Evolutionary conservation across 2,888 invertebrate species (phyloP).

Genomic region (Drosophila demipolita): DNA sequence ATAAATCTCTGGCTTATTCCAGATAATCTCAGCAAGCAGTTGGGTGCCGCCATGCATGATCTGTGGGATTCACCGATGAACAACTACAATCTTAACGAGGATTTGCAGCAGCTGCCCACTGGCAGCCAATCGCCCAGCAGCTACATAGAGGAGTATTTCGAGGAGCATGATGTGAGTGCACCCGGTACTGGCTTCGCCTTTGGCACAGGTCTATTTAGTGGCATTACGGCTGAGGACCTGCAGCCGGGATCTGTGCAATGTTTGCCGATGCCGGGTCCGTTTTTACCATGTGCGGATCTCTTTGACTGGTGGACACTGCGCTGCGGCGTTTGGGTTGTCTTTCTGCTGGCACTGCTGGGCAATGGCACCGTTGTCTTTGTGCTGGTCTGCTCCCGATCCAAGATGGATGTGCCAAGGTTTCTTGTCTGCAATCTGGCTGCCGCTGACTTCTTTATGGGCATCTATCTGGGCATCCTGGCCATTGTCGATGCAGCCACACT

Average conservation of each 20-base stretch:
- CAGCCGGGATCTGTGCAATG: slow-evolving; percentile 87
- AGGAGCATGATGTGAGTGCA: slow-evolving; percentile 86
- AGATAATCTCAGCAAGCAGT: slow-evolving; percentile 91
- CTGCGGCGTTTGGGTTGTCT: slow-evolving; percentile 99
- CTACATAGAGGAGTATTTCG: slow-evolving; percentile 90
- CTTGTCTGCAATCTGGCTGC: slow-evolving; percentile 98
- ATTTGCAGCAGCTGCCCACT: slow-evolving; percentile 48
- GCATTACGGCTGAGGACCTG: slow-evolving; percentile 80
- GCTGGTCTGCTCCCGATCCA: slow-evolving; percentile 94
- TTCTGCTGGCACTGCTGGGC: slow-evolving; percentile 96
- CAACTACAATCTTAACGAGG: slow-evolving; percentile 58
- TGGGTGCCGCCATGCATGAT: slow-evolving; percentile 89
- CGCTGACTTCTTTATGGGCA: slow-evolving; percentile 98
- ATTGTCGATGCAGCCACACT: slow-evolving; percentile 98
- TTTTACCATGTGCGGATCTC: slow-evolving; percentile 97
- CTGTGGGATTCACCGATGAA: slow-evolving; percentile 86
- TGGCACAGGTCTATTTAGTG: slow-evolving; percentile 80
- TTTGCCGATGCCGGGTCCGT: slow-evolving; percentile 95
- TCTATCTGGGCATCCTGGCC: slow-evolving; percentile 96
- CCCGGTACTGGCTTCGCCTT: slow-evolving; percentile 65
- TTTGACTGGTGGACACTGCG: slow-evolving; percentile 99
- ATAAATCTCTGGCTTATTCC: slow-evolving; percentile 27
- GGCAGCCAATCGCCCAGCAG: slow-evolving; percentile 81
- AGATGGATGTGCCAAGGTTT: slow-evolving; percentile 98
- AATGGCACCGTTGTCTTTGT: slow-evolving; percentile 98